Evolutionary conservation across 92 coral and sea anemone genomes (phyloP), one percentile per base, ranked within the genome.

Genomic region (Porites evermanni): DNA sequence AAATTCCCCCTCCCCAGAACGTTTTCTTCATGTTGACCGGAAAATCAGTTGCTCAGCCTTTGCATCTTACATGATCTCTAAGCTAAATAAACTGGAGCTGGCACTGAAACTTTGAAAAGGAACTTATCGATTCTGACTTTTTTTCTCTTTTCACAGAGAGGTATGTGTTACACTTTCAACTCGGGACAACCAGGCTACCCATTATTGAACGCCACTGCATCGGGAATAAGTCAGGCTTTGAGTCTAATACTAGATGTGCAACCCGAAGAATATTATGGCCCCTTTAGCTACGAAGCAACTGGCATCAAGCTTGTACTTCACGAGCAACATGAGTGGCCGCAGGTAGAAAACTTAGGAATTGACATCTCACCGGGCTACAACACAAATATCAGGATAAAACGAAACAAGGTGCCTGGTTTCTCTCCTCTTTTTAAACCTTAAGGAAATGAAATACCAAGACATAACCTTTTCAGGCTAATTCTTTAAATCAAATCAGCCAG

Each of bases 141-240:
- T 24, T 38, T 60, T 8, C 18, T 23, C 59, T 2, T 17, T 59
- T 63, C 3, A 14, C 53, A 90, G 95, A 78, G 80, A 54, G 95
- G 95, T 19, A 59, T 72, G 16, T 92, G 94, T 61, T 83, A 92
- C 86, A 92, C 93, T 4, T 92, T 92, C 76, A 92, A 89, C 80
- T 85, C 95, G 12, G 95, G 93, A 32, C 78, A 77, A 23, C 70
- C 76, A 7, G 92, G 88, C 26, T 76, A 89, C 19, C 84, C 84
- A 19, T 23, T 72, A 51, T 67, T 78, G 32, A 44, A 78, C 56
- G 90, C 77, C 4, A 72, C 77, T 19, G 12, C 80, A 71, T 47
- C 72, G 73, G 90, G 86, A 59, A 17, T 20, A 67, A 38, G 38
- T 10, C 80, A 38, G 13, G 89, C 89, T 12, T 84, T 92, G 56